Base-by-base conservation (phyloP, 2,113 vertebrate species). In the Phoenicopterus ruber region DNA sequence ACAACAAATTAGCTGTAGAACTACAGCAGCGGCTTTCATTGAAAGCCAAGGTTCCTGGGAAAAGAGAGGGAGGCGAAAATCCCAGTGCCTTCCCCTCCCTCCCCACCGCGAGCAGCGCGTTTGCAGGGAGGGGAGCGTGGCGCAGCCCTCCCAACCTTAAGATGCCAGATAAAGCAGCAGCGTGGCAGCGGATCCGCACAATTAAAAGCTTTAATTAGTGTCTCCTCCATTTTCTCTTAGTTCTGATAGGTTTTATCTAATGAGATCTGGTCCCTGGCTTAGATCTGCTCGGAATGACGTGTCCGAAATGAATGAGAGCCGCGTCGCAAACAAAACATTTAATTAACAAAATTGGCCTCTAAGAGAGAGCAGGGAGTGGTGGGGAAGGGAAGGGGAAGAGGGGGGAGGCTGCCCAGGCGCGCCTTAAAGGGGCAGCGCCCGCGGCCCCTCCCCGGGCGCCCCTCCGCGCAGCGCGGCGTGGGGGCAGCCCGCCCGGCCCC, bases 191-290 rank as follows among this genome's bases (percentile, higher is more conserved):
- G 99, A 99, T 99, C 99, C 97, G 98, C 99, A 99, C 99, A 99
- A 99, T 99, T 99, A 99, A 99, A 99, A 99, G 99, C 99, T 99
- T 99, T 99, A 99, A 99, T 99, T 99, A 99, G 99, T 99, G 99
- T 98, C 98, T 99, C 99, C 99, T 99, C 99, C 99, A 99, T 99
- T 99, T 99, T 99, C 98, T 98, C 99, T 99, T 99, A 98, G 98
- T 99, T 99, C 99, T 99, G 99, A 99, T 99, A 99, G 99, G 99
- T 99, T 99, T 99, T 99, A 99, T 99, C 99, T 99, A 99, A 99
- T 99, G 99, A 99, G 99, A 99, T 99, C 99, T 99, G 99, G 98
- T 99, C 99, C 98, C 99, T 99, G 99, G 99, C 99, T 99, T 99
- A 99, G 98, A 99, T 99, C 99, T 98, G 98, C 99, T 99, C 98